Base-by-base conservation (phyloP, 2,888 invertebrate genomes). In the Atrina japonica region DNA sequence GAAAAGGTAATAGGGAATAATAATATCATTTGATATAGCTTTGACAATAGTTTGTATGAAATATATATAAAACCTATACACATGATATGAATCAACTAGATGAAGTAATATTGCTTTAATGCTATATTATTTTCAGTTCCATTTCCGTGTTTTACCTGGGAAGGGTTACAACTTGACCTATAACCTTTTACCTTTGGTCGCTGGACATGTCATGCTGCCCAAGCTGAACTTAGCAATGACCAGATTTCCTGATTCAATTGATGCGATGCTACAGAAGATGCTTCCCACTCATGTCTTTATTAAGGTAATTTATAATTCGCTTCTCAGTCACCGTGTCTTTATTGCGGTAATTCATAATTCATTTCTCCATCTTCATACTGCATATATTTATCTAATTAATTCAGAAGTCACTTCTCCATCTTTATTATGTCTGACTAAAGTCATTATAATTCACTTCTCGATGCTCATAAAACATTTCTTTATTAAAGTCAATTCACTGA, bases 151-250 rank as follows among this genome's bases (percentile, higher is more conserved):
- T 18, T 80, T 91, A 65, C 92, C 91, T 0, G 81, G 88, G 7
- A 88, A 88, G 64, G 84, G 85, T 11, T 86, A 89, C 61, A 76
- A 85, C 50, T 82, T 92, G 76, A 84, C 93, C 81, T 96, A 95
- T 92, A 95, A 95, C 87, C 92, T 96, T 72, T 95, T 95, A 83
- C 96, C 96, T 0, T 91, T 95, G 79, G 92, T 94, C 56, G 93
- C 95, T 11, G 96, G 96, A 2, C 93, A 93, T 88, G 94, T 95
- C n/a, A 92, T 92, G 2, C 92, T 95, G 67, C 95, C 95, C 43
- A 90, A 91, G 55, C 84, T 93, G 14, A 91, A 91, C 25, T 85
- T 93, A 49, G 89, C 91, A 68, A 91, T 92, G 78, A 87, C 91
- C 50, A 84, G 88, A 18, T 89, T 84, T 59, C 86, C 86, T 23